Evolutionary conservation across 2,113 vertebrate genomes (phyloP).

Genomic region (Ardeotis arabs): DNA sequence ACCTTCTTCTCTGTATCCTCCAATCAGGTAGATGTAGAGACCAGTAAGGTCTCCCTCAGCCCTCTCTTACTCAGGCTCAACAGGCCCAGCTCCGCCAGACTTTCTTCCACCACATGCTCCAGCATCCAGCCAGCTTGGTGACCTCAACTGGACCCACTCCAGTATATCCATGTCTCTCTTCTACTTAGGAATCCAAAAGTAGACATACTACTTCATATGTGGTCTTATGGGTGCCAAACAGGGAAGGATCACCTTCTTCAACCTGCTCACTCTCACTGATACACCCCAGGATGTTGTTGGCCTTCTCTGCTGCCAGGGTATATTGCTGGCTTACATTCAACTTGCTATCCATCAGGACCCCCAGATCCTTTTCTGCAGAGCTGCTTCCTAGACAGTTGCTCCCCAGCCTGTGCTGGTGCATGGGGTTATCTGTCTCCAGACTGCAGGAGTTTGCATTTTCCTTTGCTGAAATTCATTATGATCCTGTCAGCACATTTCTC

Average conservation of each 20-base stretch:
- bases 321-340: fast-evolving
- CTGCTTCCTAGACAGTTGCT: not conserved
- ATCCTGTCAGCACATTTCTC: not conserved
- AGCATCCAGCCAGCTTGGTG: not conserved
- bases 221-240: not conserved
- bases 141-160: not conserved
- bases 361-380: not conserved
- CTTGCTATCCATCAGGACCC: not conserved
- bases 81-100: not conserved
- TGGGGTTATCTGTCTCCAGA: not conserved
- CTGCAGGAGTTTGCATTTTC: not conserved
- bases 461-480: not conserved
- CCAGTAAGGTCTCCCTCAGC: not conserved
- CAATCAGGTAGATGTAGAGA: not conserved
- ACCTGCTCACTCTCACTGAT: not conserved
- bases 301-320: not conserved
- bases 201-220: not conserved
- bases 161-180: not conserved
- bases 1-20: not conserved
- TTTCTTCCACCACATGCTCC: not conserved
- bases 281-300: not conserved
- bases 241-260: not conserved
- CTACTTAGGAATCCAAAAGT: not conserved
- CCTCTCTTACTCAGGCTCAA: not conserved
- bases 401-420: not conserved